These are phyloP conservation scores for Heteractis magnifica DNA, from an alignment of 92 coral and sea anemone species.

Conservation along the genomic window DNA sequence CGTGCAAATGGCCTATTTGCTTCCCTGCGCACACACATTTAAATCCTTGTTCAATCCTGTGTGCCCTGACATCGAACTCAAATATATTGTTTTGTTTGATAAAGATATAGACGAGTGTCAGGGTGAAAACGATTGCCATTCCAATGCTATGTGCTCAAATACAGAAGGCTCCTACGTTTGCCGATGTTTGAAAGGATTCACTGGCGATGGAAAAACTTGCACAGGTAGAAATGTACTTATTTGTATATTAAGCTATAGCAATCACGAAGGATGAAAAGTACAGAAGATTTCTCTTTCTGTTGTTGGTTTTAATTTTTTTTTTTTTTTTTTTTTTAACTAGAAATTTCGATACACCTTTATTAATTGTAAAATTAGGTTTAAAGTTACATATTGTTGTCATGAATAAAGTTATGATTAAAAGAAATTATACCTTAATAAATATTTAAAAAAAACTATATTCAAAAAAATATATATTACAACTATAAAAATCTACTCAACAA, in stretches of 20 bases:
- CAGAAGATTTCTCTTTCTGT: not conserved
- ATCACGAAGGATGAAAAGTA: not conserved
- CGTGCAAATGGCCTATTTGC: no score
- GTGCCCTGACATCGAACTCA: no score
- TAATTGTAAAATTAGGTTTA: not conserved
- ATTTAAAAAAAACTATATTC: no score
- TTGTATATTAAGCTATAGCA: not conserved
- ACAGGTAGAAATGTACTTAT: constrained; percentile 30
- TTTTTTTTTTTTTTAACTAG: no score
- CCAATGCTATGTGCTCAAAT: constrained; percentile 67
- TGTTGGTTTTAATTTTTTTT: not conserved
- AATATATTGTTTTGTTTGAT: no score
- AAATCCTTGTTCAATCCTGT: no score
- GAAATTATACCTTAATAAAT: no score
- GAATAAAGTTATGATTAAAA: no score
- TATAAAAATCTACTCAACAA: no score
- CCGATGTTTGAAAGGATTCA: constrained; percentile 59
- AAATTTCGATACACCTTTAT: no score
- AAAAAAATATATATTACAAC: no score
- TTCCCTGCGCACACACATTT: no score
- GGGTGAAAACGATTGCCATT: constrained; percentile 40
- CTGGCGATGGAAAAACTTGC: constrained; percentile 74
- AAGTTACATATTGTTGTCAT: not conserved
- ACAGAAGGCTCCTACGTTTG: constrained; percentile 65
- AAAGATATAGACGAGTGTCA: constrained; percentile 67